These are phyloP conservation scores for Chionomys nivalis DNA, from an alignment of 2,113 vertebrate species.

Conservation along the genomic window DNA sequence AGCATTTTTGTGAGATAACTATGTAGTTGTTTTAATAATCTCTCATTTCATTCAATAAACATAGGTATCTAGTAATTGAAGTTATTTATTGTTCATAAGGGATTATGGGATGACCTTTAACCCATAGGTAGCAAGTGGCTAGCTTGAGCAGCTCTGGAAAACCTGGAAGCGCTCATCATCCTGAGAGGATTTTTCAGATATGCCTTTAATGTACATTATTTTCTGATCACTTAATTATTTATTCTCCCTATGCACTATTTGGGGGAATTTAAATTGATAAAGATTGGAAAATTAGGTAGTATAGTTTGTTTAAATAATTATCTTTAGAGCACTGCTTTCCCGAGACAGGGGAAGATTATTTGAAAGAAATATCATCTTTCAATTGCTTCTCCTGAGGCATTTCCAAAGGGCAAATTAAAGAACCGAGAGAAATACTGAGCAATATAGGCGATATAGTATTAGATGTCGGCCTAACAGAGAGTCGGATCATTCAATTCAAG, in stretches of 20 bases:
- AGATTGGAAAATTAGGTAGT: conserved; percentile 46
- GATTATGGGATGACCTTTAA: background rate
- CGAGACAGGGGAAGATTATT: conserved; percentile 72
- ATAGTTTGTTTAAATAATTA: conserved; percentile 80
- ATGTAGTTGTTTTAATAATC: background rate
- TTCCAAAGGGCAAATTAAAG: conserved; percentile 83
- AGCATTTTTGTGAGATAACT: background rate
- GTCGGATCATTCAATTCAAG: conserved; percentile 84
- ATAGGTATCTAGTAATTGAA: background rate
- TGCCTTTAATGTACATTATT: background rate
- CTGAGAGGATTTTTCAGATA: background rate
- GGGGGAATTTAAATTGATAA: conserved; percentile 26
- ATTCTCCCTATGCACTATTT: background rate
- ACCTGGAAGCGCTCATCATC: background rate
- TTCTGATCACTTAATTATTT: conserved; percentile 53
- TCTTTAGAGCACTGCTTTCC: conserved; percentile 79
- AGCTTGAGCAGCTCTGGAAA: background rate
- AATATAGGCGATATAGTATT: conserved; percentile 82
- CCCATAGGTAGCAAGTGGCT: background rate
- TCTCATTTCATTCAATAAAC: conserved; percentile 18
- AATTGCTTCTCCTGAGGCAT: conserved; percentile 82
- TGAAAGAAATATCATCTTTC: conserved; percentile 82
- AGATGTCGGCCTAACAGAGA: conserved; percentile 85
- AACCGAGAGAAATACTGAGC: conserved; percentile 80
- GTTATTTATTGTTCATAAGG: background rate